phyloP scores from a whole-genome alignment of 2,797 vertebrate species.

The Delichon dasypus region DNA sequence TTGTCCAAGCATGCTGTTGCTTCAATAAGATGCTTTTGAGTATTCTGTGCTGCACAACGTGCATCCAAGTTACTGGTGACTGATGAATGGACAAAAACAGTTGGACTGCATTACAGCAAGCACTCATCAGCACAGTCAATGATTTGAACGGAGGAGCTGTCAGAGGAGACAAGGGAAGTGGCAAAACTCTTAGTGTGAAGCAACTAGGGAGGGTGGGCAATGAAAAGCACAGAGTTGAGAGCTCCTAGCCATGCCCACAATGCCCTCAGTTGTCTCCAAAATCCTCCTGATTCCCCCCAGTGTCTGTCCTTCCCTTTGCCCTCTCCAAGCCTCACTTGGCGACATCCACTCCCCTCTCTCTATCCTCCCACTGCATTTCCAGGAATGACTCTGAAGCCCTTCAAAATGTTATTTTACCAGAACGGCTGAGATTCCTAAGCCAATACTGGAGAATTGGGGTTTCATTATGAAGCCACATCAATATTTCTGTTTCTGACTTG shows the following conservation, averaged over 20 bases:
- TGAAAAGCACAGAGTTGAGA: fast-evolving
- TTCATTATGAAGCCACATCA: neutral
- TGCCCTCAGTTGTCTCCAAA: neutral
- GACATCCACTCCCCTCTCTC: neutral
- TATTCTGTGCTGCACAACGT: neutral
- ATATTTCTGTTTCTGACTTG: neutral
- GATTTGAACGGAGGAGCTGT: neutral
- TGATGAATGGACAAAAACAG: slow-evolving; percentile 3
- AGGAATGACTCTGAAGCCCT: neutral
- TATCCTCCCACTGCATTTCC: neutral
- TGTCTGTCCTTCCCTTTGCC: neutral
- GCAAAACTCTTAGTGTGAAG: neutral
- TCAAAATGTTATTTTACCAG: neutral
- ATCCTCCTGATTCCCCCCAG: neutral
- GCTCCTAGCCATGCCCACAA: fast-evolving
- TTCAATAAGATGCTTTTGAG: neutral
- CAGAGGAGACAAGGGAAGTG: neutral
- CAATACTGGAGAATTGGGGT: neutral
- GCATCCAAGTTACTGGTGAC: neutral
- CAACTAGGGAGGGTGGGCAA: neutral
- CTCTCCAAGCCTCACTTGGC: neutral
- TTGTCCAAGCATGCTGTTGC: slow-evolving; percentile 15
- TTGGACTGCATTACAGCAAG: neutral
- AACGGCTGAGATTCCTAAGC: neutral
- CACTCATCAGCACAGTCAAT: neutral